Percentiles rank a stretch among this genome's conserved stretches.
phyloP scores from a whole-genome alignment of 2,113 vertebrate genomes.

The Melanocharis versteri region DNA sequence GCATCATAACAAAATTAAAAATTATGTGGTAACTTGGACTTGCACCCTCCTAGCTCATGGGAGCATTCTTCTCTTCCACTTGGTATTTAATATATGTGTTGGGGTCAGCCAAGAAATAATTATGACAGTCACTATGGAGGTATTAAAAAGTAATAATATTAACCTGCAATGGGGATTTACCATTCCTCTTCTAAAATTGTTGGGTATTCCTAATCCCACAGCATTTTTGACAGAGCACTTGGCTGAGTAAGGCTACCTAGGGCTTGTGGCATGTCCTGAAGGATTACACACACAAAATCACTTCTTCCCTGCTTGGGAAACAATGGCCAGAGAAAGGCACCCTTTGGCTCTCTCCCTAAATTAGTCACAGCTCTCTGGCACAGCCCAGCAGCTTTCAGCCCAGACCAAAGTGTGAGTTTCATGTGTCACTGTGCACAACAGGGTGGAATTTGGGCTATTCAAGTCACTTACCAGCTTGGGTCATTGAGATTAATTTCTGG shows the following conservation, averaged over 20 bases:
- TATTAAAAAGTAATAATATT: not conserved
- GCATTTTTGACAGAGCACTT: not conserved
- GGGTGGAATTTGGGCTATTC: constrained; percentile 31
- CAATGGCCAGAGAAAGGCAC: not conserved
- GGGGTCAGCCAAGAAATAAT: not conserved
- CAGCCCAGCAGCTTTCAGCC: not conserved
- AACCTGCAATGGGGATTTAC: not conserved
- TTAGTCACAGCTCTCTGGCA: not conserved
- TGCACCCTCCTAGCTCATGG: not conserved
- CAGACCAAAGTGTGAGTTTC: not conserved
- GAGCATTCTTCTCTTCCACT: not conserved
- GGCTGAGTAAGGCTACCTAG: not conserved
- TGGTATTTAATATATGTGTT: not conserved
- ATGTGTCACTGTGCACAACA: not conserved
- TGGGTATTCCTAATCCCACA: not conserved
- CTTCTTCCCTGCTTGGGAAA: not conserved
- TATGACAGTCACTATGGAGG: not conserved
- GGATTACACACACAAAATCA: not conserved
- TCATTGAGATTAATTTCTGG: not conserved
- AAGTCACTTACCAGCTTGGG: not conserved
- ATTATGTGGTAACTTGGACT: not conserved
- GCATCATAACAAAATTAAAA: not conserved
- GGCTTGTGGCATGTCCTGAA: not conserved
- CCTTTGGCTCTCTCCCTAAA: constrained; percentile 2
- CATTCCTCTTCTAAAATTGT: not conserved